phyloP scores from a whole-genome alignment of 2,113 vertebrate genomes.

The Neolamprologus variostigma region DNA sequence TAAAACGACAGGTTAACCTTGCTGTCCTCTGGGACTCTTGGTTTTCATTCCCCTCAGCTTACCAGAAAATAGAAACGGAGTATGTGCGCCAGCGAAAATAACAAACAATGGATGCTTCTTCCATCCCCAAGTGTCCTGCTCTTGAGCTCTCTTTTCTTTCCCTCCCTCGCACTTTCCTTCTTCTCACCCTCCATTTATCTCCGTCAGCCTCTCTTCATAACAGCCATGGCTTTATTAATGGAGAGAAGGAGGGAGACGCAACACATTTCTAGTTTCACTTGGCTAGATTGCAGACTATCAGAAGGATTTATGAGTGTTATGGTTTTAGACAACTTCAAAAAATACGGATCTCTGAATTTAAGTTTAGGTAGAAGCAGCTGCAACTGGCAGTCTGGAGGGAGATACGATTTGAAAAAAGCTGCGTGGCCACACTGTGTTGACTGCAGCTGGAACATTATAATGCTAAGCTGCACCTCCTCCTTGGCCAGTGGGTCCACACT shows the following conservation, averaged over 20 bases:
- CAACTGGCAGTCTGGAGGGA: not conserved
- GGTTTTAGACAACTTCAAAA: not conserved
- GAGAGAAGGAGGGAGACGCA: not conserved
- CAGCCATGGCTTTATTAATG: constrained; percentile 40
- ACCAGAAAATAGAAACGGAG: constrained; percentile 19
- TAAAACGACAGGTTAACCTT: constrained; percentile 46
- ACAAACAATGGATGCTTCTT: constrained; percentile 41
- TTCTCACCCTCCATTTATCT: constrained; percentile 54
- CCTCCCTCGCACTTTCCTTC: not conserved
- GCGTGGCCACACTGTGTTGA: not conserved
- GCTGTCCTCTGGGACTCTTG: constrained; percentile 27
- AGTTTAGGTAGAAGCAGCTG: not conserved
- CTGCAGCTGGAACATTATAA: constrained; percentile 59
- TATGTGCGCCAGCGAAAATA: not conserved
- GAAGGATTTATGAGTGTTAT: not conserved
- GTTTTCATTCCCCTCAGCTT: not conserved
- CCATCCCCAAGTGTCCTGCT: constrained; percentile 28
- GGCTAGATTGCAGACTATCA: not conserved
- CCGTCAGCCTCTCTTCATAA: constrained; percentile 38
- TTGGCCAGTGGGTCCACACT: not conserved
- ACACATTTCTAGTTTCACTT: not conserved
- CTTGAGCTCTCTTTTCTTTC: constrained; percentile 1
- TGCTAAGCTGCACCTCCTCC: constrained; percentile 44
- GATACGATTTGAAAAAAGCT: not conserved
- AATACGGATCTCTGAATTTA: not conserved